A percentile compares a stretch with the other conserved stretches of the same genome.
Evolutionary conservation across 2,888 invertebrate species (phyloP).

Genomic region (Diarsia rubi): DNA sequence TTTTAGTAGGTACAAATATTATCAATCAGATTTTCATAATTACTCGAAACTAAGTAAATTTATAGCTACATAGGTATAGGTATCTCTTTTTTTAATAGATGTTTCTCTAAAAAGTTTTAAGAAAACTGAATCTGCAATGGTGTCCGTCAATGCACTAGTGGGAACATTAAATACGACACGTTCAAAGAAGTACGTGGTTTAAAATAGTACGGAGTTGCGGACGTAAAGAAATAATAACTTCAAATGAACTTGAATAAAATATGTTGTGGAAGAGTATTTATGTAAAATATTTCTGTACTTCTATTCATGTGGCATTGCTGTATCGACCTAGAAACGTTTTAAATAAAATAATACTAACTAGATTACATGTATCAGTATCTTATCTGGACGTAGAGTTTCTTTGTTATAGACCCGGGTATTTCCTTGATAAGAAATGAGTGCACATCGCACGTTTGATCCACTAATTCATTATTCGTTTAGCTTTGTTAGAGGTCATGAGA

Average conservation of each 20-base stretch:
- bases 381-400: background rate
- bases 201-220: background rate
- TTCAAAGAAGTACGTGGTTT: background rate
- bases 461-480: background rate
- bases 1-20: background rate
- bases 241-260: background rate
- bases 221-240: background rate
- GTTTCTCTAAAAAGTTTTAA: background rate
- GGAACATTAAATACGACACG: slow-evolving; percentile 15
- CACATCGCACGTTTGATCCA: background rate
- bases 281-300: background rate
- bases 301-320: background rate
- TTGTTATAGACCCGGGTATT: background rate
- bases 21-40: background rate
- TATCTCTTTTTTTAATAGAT: background rate
- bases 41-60: slow-evolving; percentile 1
- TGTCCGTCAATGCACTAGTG: background rate
- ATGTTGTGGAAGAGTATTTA: background rate
- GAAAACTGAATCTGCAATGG: background rate
- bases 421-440: background rate
- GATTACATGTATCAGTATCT: background rate
- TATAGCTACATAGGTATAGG: background rate
- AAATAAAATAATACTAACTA: background rate
- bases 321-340: background rate
- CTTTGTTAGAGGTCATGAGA: background rate